Evolutionary conservation across 2,797 vertebrate species (phyloP), one percentile per base, ranked within the genome.

Genomic region (Pempheris klunzingeri): DNA sequence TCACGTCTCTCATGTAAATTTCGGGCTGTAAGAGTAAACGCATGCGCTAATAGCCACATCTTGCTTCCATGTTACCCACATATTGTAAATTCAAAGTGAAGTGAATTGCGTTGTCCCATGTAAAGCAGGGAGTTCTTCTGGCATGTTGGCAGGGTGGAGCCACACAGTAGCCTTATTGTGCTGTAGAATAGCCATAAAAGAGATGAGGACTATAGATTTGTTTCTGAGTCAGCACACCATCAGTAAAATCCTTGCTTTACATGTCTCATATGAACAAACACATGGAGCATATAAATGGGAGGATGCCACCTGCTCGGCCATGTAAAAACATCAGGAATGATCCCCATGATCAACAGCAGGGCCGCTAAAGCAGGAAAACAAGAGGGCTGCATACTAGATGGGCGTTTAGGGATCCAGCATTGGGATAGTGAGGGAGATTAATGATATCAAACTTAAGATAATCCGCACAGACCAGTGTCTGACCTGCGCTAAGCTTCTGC

Each of bases 11-110:
- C 2, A 77, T 88, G 71, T 66, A 90, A 83, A 90, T 83, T 43
- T 73, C 36, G 17, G 68, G 18, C 63, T 55, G 46, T 38, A 14
- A 5, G 36, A 78, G 22, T 26, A 17, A 22, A 44, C 52, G 79
- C 71, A 11, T 68, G 54, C 30, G 32, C 46, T 59, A 24, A 30
- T 26, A 50, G 55, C 52, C 10, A 30, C 64, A 36, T 78, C 44
- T 59, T 32, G 54, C 62, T 2, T 41, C 52, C 32, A 9, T 39
- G 62, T 43, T 43, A 8, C 7, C 28, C 50, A 46, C 65, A 53
- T 58, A 61, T 52, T 71, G 74, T 84, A 85, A 80, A 91, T 93
- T 89, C 84, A 90, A 91, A 91, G 79, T 78, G 73, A 86, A 80
- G 55, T 69, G 17, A 88, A 78, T 46, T 76, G 47, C 69, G 76